Base-by-base conservation (phyloP, 1,140 invertebrate species). In the Arion vulgaris region DNA sequence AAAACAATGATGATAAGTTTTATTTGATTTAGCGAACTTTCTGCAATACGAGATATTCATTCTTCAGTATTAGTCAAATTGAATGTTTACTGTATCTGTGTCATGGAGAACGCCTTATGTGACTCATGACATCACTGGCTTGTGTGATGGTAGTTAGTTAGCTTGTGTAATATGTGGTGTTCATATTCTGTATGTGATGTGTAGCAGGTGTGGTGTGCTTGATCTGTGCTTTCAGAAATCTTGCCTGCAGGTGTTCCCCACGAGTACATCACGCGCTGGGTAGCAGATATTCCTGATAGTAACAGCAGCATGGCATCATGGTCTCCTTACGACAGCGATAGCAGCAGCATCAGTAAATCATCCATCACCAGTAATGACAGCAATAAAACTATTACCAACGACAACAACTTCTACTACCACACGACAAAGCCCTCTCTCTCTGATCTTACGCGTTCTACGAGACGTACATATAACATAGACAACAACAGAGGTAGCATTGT, bases 301-400 rank as follows among this genome's bases (percentile, higher is more conserved):
- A 51, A 11, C 28, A 34, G 41, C 53, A 80, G 78, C 78, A 71
- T 71, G 78, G 45, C 68, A 0, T 38, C 62, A 51, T 80, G 78
- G 78, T 71, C 78, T 26, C 38, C 76, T 15, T 66, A n/a, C n/a
- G 68, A 34, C 49, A 76, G 74, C 49, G 49, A 57, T 36, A 57
- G 51, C 77, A 79, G 36, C 77, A 62, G 7, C 49, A 73, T 39
- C 73, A 26, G n/a, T 19, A 41, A 28, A 17, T 23, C 39, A 15
- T 32, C 39, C 38, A 11, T 53, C 34, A 36, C 23, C 45, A 77
- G n/a, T 39, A 57, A 17, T 51, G 49, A 36, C 75, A 68, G 32
- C 77, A 79, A 7, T 34, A 79, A 23, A 41, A 79, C 34, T 36
- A 11, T 68, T 4, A 66, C 41, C 36, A 53, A 39, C 49, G 19